Percentiles rank a stretch among this genome's conserved stretches.
These are phyloP conservation scores for Bicyclus anynana DNA, from an alignment of 1,140 invertebrate species.

Conservation along the genomic window DNA sequence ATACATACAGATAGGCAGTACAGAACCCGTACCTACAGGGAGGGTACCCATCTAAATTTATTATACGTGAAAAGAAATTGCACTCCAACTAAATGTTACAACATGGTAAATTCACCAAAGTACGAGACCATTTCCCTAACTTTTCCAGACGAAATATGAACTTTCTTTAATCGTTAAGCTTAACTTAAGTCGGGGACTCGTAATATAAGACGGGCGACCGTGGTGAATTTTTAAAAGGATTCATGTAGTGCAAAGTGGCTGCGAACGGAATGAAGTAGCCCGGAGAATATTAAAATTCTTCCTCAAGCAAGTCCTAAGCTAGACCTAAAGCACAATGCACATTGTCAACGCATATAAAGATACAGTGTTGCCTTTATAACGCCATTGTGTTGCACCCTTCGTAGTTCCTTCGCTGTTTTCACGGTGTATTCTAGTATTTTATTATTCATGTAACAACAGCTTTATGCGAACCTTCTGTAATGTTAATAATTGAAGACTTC, in stretches of 20 bases:
- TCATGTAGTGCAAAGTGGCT: constrained; percentile 35
- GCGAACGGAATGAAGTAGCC: constrained; percentile 35
- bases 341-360: constrained; percentile 68
- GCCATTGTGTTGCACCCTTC: constrained; percentile 62
- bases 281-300: constrained; percentile 53
- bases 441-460: constrained; percentile 67
- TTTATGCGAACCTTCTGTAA: constrained; percentile 55
- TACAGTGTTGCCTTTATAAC: constrained; percentile 67
- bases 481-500: constrained; percentile 68
- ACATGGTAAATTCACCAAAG: background rate
- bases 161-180: constrained; percentile 21
- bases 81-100: background rate
- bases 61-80: background rate
- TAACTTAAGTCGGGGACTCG: constrained; percentile 17
- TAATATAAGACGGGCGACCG: constrained; percentile 21
- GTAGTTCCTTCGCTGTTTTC: constrained; percentile 56
- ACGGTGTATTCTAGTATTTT: constrained; percentile 62
- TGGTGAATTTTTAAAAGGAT: constrained; percentile 46
- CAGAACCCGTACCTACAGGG: too few species aligned
- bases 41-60: background rate
- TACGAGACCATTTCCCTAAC: constrained; percentile 5
- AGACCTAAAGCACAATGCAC: constrained; percentile 57
- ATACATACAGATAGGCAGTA: too few species aligned
- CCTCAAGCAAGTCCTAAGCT: constrained; percentile 11
- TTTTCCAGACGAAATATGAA: constrained; percentile 12